Conservation (phyloP, 2,797 vertebrate genomes). For the Rhinoraja longicauda region DNA sequence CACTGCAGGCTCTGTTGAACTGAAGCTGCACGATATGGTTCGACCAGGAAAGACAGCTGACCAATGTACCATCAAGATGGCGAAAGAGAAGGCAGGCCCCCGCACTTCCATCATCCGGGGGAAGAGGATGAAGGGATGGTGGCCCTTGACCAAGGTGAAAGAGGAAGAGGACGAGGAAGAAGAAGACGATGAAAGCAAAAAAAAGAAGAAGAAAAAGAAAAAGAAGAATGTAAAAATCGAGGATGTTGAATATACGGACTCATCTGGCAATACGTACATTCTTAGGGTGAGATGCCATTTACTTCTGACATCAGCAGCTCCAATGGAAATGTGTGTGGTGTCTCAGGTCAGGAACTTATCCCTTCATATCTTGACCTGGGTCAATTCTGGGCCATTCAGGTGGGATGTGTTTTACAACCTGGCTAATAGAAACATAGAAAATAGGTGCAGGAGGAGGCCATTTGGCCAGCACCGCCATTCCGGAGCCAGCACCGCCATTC, state of each 20-base stretch:
- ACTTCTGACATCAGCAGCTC: background rate
- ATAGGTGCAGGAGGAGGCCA: too few relatives aligned
- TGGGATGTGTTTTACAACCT: background rate
- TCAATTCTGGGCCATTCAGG: background rate
- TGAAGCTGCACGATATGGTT: slow-evolving; percentile 80
- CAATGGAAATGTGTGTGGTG: background rate
- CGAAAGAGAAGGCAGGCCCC: slow-evolving; percentile 67
- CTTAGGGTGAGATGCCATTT: slow-evolving; percentile 64
- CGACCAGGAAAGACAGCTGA: slow-evolving; percentile 63
- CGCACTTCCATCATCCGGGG: slow-evolving; percentile 80
- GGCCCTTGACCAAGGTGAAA: slow-evolving; percentile 76
- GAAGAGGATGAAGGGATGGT: slow-evolving; percentile 83
- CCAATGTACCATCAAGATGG: slow-evolving; percentile 74
- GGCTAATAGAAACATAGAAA: too few relatives aligned
- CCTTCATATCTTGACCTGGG: too few relatives aligned
- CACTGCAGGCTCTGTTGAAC: slow-evolving; percentile 72
- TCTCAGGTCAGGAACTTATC: background rate
- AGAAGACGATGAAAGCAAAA: slow-evolving; percentile 62
- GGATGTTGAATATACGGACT: slow-evolving; percentile 73
- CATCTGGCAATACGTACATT: slow-evolving; percentile 66
- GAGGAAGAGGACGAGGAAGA: slow-evolving; percentile 69
- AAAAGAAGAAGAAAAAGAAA: slow-evolving; percentile 63
- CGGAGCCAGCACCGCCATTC: too few relatives aligned
- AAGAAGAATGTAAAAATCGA: slow-evolving; percentile 63
- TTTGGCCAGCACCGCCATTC: too few relatives aligned